Evolutionary conservation across 2,113 vertebrate species (phyloP), one percentile per base, ranked within the genome.

Genomic region (Corythaixoides concolor): DNA sequence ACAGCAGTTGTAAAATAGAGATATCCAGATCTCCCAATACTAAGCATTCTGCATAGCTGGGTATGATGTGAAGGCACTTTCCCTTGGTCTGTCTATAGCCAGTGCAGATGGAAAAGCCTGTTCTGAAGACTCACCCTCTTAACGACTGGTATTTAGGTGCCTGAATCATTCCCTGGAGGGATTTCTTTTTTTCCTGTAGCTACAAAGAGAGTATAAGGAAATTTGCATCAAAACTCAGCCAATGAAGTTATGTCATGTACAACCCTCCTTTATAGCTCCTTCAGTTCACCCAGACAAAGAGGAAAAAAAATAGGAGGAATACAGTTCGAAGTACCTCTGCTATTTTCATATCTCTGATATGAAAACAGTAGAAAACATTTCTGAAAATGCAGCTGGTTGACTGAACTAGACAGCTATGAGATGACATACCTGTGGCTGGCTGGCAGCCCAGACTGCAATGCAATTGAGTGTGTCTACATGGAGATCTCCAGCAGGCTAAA

Each of bases 401-500:
- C 84, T 95, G 80, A 85, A 89, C 52, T 19, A 78, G 86, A 49
- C 84, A 84, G 47, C 45, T 88, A 35, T n/a, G 80, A 88, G 49
- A 79, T 68, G 69, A 68, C 81, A 72, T 26, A 89, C 91, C 93
- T 93, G 76, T 56, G 60, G 14, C 69, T 96, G 93, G 91, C 91
- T 91, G 58, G 73, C 27, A 96, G 84, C 93, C 81, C 81, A 41
- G 77, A 9, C 53, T 82, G 69, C 45, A 60, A n/a, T 12, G 24
- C 30, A 92, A 41, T 2, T 85, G 30, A 78, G 33, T 33, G 30
- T 64, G 53, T 73, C 74, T 82, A 79, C 93, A 78, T 41, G 45
- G 74, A 93, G 58, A 73, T 83, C 62, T 95, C 66, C 93, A 93
- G 66, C 53, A 87, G 66, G 16, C 21, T 94, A 88, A 96, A 60